phyloP scores from a whole-genome alignment of 2,797 vertebrate genomes.

The Sebastiscus albofasciatus region DNA sequence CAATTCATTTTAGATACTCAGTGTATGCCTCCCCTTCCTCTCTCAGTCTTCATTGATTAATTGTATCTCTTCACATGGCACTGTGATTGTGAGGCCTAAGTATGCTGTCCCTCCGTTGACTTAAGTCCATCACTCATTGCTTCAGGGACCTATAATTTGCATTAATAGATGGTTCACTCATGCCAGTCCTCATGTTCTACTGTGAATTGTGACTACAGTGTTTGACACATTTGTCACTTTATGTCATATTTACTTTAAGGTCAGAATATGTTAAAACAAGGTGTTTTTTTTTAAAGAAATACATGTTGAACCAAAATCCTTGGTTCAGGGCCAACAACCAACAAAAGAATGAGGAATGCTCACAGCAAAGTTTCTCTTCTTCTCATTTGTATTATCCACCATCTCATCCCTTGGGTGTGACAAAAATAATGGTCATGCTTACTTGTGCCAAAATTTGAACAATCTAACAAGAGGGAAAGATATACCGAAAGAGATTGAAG shows the following conservation, averaged over 20 bases:
- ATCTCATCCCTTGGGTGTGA: neutral
- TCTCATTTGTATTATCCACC: neutral
- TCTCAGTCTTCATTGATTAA: neutral
- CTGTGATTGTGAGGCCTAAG: conserved; percentile 32
- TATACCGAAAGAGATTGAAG: neutral
- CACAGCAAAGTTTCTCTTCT: neutral
- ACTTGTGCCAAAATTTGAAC: neutral
- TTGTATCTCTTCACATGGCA: conserved; percentile 19
- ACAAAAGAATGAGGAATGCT: neutral
- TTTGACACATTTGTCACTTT: neutral
- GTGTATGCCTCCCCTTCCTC: neutral
- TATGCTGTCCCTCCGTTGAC: conserved; percentile 18
- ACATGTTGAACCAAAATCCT: neutral
- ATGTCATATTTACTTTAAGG: neutral
- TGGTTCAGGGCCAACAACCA: neutral
- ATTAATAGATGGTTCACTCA: conserved; percentile 11
- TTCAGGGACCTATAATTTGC: conserved; percentile 14
- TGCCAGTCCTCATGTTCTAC: neutral
- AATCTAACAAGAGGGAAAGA: neutral
- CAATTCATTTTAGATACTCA: neutral
- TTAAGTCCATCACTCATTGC: neutral
- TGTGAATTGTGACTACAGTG: neutral
- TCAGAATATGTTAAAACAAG: neutral
- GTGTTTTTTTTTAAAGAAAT: neutral
- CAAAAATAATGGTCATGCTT: conserved; percentile 16